These are phyloP conservation scores for Eupithecia centaureata DNA, from an alignment of 2,888 invertebrate species.

Conservation along the genomic window DNA sequence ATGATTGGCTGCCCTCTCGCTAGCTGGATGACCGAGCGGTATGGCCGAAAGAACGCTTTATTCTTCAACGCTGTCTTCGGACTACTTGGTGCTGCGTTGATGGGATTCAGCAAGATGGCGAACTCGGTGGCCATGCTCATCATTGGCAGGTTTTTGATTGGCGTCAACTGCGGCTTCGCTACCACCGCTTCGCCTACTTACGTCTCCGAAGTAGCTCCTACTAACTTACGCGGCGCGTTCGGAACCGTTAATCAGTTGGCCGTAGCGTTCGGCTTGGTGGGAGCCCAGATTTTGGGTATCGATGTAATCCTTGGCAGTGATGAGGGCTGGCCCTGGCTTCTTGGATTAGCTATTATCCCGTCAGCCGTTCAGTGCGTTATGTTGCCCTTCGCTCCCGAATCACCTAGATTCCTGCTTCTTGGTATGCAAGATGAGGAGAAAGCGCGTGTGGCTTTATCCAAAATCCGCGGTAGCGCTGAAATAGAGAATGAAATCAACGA, in stretches of 20 bases:
- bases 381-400: slow-evolving; percentile 75
- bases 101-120: slow-evolving; percentile 87
- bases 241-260: slow-evolving; percentile 81
- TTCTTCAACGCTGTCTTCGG: slow-evolving; percentile 86
- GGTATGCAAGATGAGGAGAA: slow-evolving; percentile 70
- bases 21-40: slow-evolving; percentile 88
- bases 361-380: slow-evolving; percentile 71
- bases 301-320: slow-evolving; percentile 75
- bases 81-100: slow-evolving; percentile 85
- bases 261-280: slow-evolving; percentile 75
- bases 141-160: slow-evolving; percentile 88
- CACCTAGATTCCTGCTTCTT: slow-evolving; percentile 75
- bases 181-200: slow-evolving; percentile 81
- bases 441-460: slow-evolving; percentile 64
- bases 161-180: slow-evolving; percentile 88
- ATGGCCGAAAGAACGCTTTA: slow-evolving; percentile 87
- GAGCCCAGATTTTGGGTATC: slow-evolving; percentile 76
- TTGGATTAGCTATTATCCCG: slow-evolving; percentile 73
- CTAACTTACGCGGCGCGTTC: slow-evolving; percentile 74
- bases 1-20: slow-evolving; percentile 90
- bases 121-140: slow-evolving; percentile 88
- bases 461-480: slow-evolving; percentile 68
- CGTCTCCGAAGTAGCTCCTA: slow-evolving; percentile 78
- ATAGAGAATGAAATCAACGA: slow-evolving; percentile 79
- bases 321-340: slow-evolving; percentile 77